Base-by-base conservation (phyloP, 2,113 vertebrate species). In the Macrotus californicus region DNA sequence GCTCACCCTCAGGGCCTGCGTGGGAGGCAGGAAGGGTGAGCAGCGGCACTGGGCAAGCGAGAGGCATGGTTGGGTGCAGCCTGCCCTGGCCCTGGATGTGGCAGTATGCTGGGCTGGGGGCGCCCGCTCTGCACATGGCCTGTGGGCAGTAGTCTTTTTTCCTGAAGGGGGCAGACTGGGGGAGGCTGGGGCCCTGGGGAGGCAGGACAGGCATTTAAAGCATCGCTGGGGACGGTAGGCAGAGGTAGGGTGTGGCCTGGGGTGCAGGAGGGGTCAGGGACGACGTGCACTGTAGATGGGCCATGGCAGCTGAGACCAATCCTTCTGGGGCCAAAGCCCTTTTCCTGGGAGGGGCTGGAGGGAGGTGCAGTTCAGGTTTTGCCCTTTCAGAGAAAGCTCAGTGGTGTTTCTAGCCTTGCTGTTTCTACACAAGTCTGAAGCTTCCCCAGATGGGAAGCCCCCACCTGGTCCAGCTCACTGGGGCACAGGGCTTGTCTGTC, bases 351-450 rank as follows among this genome's bases (percentile, higher is more conserved):
- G 36, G 36, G 1, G 2, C 29, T 11, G 14, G 14, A 9, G 24
- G 31, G 70, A 34, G 22, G 36, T 13, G 24, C 34, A 26, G 54
- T 76, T 77, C 59, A 59, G 50, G 75, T 72, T 61, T 80, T 69
- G 61, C 75, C 16, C 61, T 95, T 91, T 76, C 46, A 61, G 15
- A 94, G 95, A 91, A 95, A 95, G 77, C 29, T 15, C 80, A 2
- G 18, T 11, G 73, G 54, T 73, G 79, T 92, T 93, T 96, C 92
- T 72, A 48, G 83, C 43, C 67, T 88, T 12, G 6, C 5, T 0
- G 73, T 93, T 96, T 95, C 85, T 75, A 3, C 56, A n/a, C 7
- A 0, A 86, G 77, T 52, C 82, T 24, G 41, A 41, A 0, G 69
- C 22, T 16, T 48, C 43, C 31, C 21, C n/a, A 8, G 41, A 9